phyloP scores from a whole-genome alignment of 2,797 vertebrate genomes.

The Manis javanica region DNA sequence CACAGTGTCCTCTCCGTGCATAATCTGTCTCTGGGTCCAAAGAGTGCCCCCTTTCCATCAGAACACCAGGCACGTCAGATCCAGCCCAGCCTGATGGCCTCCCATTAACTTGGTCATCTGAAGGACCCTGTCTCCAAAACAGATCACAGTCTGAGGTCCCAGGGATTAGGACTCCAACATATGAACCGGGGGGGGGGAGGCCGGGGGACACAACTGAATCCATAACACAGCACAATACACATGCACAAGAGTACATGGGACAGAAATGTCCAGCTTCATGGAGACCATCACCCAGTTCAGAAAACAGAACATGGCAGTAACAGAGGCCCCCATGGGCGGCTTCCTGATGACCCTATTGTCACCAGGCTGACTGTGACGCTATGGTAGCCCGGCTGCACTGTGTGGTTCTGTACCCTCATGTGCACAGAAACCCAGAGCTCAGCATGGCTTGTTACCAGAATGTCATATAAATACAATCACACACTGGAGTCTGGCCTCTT shows the following conservation, averaged over 20 bases:
- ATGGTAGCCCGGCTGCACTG: rapidly evolving
- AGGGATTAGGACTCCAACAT: no score
- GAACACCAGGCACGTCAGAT: neutral
- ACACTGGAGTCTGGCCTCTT: rapidly evolving
- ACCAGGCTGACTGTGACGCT: rapidly evolving
- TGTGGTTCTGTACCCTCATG: rapidly evolving
- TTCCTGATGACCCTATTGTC: neutral
- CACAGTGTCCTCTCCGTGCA: rapidly evolving
- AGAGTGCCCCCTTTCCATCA: neutral
- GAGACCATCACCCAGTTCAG: neutral
- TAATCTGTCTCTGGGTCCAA: neutral
- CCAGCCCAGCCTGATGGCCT: neutral
- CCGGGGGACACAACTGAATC: neutral
- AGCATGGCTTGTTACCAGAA: neutral
- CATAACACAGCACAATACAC: no score
- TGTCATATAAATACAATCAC: rapidly evolving
- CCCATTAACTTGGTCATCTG: neutral
- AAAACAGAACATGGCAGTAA: rapidly evolving
- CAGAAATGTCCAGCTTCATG: neutral
- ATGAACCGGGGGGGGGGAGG: rapidly evolving
- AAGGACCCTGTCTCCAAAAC: neutral
- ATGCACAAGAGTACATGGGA: rapidly evolving
- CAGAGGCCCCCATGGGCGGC: rapidly evolving
- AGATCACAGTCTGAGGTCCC: neutral
- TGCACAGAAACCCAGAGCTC: neutral